phyloP scores from a whole-genome alignment of 2,888 invertebrate species.

The Reticulitermes lucifugus region DNA sequence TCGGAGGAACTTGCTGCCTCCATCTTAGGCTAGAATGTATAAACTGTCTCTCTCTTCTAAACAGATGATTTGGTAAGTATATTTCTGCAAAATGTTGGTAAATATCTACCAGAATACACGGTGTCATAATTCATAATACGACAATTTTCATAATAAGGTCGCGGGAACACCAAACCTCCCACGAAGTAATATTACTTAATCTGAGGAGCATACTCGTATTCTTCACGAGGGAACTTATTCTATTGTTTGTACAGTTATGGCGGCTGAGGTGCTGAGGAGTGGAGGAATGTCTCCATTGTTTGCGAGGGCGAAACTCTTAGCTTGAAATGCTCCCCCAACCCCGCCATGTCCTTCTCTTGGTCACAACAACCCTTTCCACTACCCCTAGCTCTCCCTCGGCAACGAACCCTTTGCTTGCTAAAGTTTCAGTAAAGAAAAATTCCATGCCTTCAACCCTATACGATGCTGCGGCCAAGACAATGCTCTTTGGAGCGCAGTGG shows the following conservation, averaged over 20 bases:
- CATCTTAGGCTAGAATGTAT: too few relatives aligned
- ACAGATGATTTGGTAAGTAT: too few relatives aligned
- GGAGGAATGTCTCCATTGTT: conserved; percentile 14
- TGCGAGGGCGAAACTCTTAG: neutral
- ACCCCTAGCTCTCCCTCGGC: neutral
- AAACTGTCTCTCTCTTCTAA: too few relatives aligned
- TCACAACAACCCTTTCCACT: conserved; percentile 21
- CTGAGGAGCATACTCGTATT: neutral
- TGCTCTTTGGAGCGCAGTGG: neutral
- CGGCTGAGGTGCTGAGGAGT: neutral
- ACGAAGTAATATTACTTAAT: too few relatives aligned
- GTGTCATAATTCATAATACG: too few relatives aligned
- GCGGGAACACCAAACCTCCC: too few relatives aligned
- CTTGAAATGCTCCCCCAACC: neutral
- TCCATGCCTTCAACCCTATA: neutral
- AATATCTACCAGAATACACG: too few relatives aligned
- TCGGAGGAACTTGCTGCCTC: too few relatives aligned
- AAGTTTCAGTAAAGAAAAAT: conserved; percentile 36
- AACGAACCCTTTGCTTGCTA: conserved; percentile 27
- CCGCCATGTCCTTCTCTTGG: conserved; percentile 31
- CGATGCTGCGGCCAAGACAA: conserved; percentile 32
- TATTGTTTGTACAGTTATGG: conserved; percentile 1
- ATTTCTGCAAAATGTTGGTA: too few relatives aligned
- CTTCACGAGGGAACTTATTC: neutral
- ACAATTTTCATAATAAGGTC: too few relatives aligned